Base-by-base conservation (phyloP, 2,797 vertebrate genomes). In the Sarcophilus harrisii region DNA sequence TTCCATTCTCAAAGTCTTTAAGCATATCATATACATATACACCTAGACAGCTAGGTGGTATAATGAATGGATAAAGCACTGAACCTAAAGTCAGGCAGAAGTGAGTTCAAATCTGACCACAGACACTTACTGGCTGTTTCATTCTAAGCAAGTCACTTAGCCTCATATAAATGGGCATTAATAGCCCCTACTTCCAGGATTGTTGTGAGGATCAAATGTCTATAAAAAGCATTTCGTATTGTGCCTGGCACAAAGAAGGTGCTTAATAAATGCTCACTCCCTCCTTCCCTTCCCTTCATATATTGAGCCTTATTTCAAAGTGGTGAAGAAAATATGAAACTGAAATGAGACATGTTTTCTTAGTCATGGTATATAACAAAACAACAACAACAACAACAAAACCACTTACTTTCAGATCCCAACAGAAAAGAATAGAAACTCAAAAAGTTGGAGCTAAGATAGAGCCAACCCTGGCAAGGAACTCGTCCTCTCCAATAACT, bases 351-450 rank as follows among this genome's bases (percentile, higher is more conserved):
- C n/a, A 21, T 45, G 38, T 87, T 45, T 87, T 87, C 73, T 87
- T 87, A 94, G 52, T 81, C 92, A 94, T 87, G 45, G 32, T 57
- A 97, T 24, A 87, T 21, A 98, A 38, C 91, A 97, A 95, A 58
- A 58, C 14, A 57, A 57, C 57, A 57, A 57, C 11, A 57, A 18
- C 57, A 57, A 57, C 60, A n/a, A 18, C 97, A 91, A 96, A 97
- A 73, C 32, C 57, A 98, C 99, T 99, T 97, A 99, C 99, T 98
- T 98, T 99, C 99, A 94, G 99, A 97, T 98, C 99, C 99, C 95
- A 99, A 99, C 97, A 99, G 98, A 98, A 99, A 99, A 0, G 99
- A 99, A 98, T 99, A 99, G 98, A 99, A 99, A 98, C 99, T 99
- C 58, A 99, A 98, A 98, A 99, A 99, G 98, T 99, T 99, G 95